A percentile compares a stretch with the other conserved stretches of the same genome.
Evolutionary conservation across 2,797 vertebrate species (phyloP).

Genomic region (Parauchenoglanis ngamensis): DNA sequence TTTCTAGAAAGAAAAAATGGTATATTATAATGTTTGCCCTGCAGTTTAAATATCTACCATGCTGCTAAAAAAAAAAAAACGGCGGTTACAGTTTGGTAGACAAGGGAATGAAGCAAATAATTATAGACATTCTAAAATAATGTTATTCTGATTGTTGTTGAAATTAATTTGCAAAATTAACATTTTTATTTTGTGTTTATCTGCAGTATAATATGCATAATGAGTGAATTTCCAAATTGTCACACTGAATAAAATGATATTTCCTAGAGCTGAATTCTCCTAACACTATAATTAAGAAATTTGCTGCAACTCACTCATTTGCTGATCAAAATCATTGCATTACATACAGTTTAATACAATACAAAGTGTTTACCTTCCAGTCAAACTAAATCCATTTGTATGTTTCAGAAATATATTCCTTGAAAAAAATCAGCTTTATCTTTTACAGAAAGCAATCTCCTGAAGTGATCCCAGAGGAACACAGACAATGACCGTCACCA

Average conservation of each 20-base stretch:
- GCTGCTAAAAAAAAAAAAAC: background rate
- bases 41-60: background rate
- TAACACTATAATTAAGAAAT: slow-evolving; percentile 18
- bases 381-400: slow-evolving; percentile 42
- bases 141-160: slow-evolving; percentile 11
- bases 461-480: slow-evolving; percentile 47
- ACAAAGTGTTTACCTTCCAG: slow-evolving; percentile 24
- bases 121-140: slow-evolving; percentile 14
- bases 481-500: slow-evolving; percentile 50
- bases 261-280: slow-evolving; percentile 10
- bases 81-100: background rate
- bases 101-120: slow-evolving; percentile 1
- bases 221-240: background rate
- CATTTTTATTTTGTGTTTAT: slow-evolving; percentile 16
- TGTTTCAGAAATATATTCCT: slow-evolving; percentile 39
- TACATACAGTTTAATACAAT: background rate
- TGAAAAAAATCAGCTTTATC: slow-evolving; percentile 12
- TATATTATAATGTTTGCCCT: background rate
- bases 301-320: slow-evolving; percentile 20
- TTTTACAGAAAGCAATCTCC: slow-evolving; percentile 52
- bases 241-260: background rate
- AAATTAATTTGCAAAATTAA: slow-evolving; percentile 15
- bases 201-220: slow-evolving; percentile 11
- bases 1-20: background rate
- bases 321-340: slow-evolving; percentile 15